Evolutionary conservation across 2,888 invertebrate genomes (phyloP), one percentile per base, ranked within the genome.

Genomic region (Ophraella communa): DNA sequence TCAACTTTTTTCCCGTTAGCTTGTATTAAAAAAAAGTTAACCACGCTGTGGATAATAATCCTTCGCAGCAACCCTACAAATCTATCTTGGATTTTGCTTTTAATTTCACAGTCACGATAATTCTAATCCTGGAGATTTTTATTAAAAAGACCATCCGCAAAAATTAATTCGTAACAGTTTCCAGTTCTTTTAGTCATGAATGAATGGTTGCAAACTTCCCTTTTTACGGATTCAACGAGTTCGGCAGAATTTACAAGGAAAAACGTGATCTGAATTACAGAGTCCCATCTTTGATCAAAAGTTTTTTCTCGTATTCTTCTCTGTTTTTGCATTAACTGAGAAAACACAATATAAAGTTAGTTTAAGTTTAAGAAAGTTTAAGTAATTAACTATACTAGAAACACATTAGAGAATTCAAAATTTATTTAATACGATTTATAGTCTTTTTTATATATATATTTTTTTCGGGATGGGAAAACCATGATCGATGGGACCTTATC

Each of bases 211-310:
- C n/a, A 20, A 42, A 27, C 55, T 55, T 55, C 20, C 11, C 20
- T 55, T 55, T 55, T 55, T 27, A n/a, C 23, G 11, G 23, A 21
- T 39, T 11, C 3, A 42, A 42, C 42, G 39, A 17, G 14, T 44
- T 44, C 42, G 27, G 24, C 24, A 55, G 55, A 55, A 42, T 55
- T 44, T 55, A 24, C 55, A 55, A 55, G 14, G 44, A 4, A 4
- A 42, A 55, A 55, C 55, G 44, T 55, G 55, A 55, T 44, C 44
- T 42, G 44, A 42, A 27, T 55, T 24, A 14, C 44, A 55, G 44
- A 55, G 23, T 24, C 44, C 24, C 27, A 10, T 44, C 27, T 27
- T 27, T 55, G 23, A 55, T 55, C 17, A 44, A 44, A 30, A 17
- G 11, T 51, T 11, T 51, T 27, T 27, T 51, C 8, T 24, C 8